phyloP scores from a whole-genome alignment of 2,113 vertebrate species.

The Carassius auratus region DNA sequence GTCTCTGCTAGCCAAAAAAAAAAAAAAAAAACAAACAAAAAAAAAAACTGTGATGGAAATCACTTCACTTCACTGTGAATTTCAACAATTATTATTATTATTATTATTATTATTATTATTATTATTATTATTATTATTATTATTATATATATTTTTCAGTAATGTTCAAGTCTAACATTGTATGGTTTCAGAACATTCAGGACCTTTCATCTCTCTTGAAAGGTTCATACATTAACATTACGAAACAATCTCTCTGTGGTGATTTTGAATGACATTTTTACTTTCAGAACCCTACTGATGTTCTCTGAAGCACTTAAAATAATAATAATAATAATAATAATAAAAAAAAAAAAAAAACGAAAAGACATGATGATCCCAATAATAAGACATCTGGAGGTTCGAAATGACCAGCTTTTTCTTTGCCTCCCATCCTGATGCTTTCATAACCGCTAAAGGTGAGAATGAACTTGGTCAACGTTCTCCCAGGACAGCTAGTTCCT shows the following conservation, averaged over 20 bases:
- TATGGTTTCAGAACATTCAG: background rate
- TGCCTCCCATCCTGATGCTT: background rate
- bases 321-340: background rate
- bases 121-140: no score
- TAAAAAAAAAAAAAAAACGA: no score
- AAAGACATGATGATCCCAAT: background rate
- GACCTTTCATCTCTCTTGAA: background rate
- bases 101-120: no score
- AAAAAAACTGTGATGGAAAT: background rate
- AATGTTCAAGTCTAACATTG: background rate
- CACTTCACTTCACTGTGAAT: background rate
- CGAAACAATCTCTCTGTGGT: background rate
- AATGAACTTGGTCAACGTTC: background rate
- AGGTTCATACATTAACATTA: background rate
- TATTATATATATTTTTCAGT: background rate
- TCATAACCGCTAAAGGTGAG: background rate
- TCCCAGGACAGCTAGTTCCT: constrained; percentile 11
- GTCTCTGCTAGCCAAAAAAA: no score
- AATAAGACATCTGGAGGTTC: background rate
- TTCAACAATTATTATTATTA: background rate
- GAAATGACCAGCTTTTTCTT: constrained; percentile 10
- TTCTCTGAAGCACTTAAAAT: background rate
- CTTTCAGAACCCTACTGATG: background rate
- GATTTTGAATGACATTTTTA: background rate
- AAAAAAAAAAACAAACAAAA: no score